These are phyloP conservation scores for Myiopsitta monachus DNA, from an alignment of 2,113 vertebrate genomes.

Conservation along the genomic window DNA sequence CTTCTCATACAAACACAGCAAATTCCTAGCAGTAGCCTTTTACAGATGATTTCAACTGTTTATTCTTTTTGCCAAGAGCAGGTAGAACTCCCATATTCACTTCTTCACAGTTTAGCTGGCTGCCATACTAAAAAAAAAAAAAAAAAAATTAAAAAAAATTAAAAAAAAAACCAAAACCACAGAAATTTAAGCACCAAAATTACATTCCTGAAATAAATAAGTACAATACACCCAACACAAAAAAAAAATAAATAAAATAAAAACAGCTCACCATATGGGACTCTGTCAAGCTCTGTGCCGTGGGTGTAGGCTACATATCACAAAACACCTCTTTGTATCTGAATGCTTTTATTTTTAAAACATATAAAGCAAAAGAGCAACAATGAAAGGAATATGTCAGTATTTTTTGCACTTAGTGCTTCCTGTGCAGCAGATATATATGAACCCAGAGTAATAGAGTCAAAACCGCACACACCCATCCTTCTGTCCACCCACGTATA, in stretches of 20 bases:
- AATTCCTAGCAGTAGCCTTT: neutral
- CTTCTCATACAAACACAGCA: neutral
- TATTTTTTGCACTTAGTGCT: neutral
- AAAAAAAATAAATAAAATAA: neutral
- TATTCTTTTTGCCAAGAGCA: neutral
- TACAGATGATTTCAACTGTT: neutral
- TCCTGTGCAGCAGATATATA: neutral
- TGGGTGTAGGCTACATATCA: neutral
- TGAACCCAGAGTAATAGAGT: neutral
- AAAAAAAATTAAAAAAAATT: neutral
- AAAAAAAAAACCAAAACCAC: neutral
- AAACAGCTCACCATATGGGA: conserved; percentile 1
- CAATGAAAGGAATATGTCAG: neutral
- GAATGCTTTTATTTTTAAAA: conserved; percentile 2
- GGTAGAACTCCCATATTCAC: neutral
- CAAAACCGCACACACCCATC: neutral
- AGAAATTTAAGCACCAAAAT: neutral
- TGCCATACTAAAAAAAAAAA: neutral
- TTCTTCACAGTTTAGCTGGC: neutral
- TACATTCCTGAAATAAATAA: neutral
- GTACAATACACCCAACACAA: neutral
- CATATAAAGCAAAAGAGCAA: neutral
- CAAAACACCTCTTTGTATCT: neutral
- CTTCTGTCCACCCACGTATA: neutral
- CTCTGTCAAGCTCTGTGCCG: neutral